Evolutionary conservation across 2,797 vertebrate genomes (phyloP), one percentile per base, ranked within the genome.

Genomic region (Myioborus miniatus): DNA sequence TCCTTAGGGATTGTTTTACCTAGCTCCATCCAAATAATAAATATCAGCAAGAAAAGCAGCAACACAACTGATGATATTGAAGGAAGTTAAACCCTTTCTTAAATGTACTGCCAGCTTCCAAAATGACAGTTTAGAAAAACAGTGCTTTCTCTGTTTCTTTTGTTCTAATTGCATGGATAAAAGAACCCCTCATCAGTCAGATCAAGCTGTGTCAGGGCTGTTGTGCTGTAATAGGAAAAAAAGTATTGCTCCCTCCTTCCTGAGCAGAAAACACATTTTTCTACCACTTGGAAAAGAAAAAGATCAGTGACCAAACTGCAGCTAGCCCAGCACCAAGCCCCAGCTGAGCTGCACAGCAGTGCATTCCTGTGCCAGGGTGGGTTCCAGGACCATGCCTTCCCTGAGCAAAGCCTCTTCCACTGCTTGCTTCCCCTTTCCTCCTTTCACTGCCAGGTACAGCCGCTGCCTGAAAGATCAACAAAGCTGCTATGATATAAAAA

Each of bases 1-100:
- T 95, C 94, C 95, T 80, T 90, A 50, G 94, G 91, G 94, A 96
- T 89, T 86, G 89, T 93, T 97, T 93, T 95, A 94, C 93, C 83
- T 93, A 87, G 88, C 93, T 82, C 78, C 47, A 3, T 83, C 82
- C 94, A 94, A 96, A 96, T 82, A 94, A 76, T 23, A 94, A 91
- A 84, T 82, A 96, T 30, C 63, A 88, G 47, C 60, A 77, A 82
- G 67, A 84, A 95, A 96, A 96, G 74, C 37, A 75, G 64, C 2
- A 39, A 80, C 68, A 74, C 84, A 92, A 87, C 68, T 77, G 74
- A 70, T 44, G 68, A 86, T 81, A 93, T 21, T 43, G 84, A 90
- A 84, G 75, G 72, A 96, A 91, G 76, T 77, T 87, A 93, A 87
- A 70, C 24, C 55, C 47, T 49, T 91, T 75, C 79, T 79, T 86